Percentiles rank a stretch among this genome's conserved stretches.
phyloP scores from a whole-genome alignment of 2,888 invertebrate species.

The Conomelus anceps region DNA sequence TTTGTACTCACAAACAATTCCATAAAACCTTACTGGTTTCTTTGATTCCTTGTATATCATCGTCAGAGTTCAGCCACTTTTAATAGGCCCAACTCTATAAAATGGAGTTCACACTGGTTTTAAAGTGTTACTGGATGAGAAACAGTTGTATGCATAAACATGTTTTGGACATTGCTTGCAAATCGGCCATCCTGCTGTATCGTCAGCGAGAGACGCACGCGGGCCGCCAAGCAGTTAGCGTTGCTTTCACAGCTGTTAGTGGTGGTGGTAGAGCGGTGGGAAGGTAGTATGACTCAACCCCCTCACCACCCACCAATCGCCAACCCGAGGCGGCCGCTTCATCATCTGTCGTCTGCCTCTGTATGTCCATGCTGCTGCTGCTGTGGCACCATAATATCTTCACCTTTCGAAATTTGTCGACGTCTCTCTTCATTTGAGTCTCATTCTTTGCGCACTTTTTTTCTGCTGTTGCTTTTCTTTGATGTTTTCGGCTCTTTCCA shows the following conservation, averaged over 20 bases:
- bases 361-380: neutral
- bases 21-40: neutral
- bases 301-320: no score
- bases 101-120: neutral
- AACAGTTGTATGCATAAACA: neutral
- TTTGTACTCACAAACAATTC: neutral
- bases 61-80: neutral
- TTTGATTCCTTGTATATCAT: neutral
- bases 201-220: no score
- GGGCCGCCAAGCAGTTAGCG: no score
- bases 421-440: conserved; percentile 23
- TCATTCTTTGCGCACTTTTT: conserved; percentile 69
- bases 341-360: neutral
- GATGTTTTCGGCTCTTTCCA: conserved; percentile 69
- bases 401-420: neutral
- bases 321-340: neutral
- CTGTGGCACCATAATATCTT: neutral
- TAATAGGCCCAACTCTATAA: no score
- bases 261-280: no score
- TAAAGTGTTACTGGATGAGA: neutral
- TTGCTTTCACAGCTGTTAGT: neutral
- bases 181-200: neutral
- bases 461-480: conserved; percentile 60
- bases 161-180: neutral
- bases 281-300: no score